Evolutionary conservation across 2,797 vertebrate genomes (phyloP).

Genomic region (Valencia hispanica): DNA sequence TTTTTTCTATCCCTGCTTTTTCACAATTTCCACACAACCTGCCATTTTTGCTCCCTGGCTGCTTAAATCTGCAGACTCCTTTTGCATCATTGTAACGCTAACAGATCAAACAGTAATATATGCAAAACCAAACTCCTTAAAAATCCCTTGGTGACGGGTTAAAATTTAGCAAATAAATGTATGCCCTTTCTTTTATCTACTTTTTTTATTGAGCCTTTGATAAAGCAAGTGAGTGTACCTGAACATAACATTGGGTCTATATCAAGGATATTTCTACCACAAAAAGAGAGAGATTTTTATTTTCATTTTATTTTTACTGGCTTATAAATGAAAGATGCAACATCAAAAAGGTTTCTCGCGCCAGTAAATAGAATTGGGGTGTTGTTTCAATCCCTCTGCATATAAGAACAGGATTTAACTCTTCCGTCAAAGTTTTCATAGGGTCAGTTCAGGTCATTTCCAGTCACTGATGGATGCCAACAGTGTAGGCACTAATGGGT

Average conservation of each 20-base stretch:
- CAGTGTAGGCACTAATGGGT: slow-evolving; percentile 32
- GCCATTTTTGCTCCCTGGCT: slow-evolving; percentile 21
- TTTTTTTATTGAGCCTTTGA: slow-evolving; percentile 64
- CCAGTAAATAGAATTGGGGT: not conserved
- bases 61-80: slow-evolving; percentile 38
- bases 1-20: slow-evolving; percentile 41
- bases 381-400: slow-evolving; percentile 16
- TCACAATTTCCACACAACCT: slow-evolving; percentile 21
- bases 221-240: slow-evolving; percentile 58
- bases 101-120: slow-evolving; percentile 52
- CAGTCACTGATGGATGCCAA: slow-evolving; percentile 15
- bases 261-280: slow-evolving; percentile 65
- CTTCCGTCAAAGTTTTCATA: slow-evolving; percentile 29
- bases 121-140: slow-evolving; percentile 62
- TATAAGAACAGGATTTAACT: slow-evolving; percentile 33
- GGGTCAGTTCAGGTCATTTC: slow-evolving; percentile 11
- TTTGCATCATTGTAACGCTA: slow-evolving; percentile 57
- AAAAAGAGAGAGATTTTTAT: not conserved
- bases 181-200: slow-evolving; percentile 62
- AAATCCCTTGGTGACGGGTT: slow-evolving; percentile 80
- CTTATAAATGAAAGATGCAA: slow-evolving; percentile 23
- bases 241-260: slow-evolving; percentile 43
- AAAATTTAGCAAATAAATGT: slow-evolving; percentile 74
- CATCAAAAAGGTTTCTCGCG: slow-evolving; percentile 29
- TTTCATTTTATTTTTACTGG: not conserved